phyloP scores from a whole-genome alignment of 2,113 vertebrate species.

The Amazona guildingii region DNA sequence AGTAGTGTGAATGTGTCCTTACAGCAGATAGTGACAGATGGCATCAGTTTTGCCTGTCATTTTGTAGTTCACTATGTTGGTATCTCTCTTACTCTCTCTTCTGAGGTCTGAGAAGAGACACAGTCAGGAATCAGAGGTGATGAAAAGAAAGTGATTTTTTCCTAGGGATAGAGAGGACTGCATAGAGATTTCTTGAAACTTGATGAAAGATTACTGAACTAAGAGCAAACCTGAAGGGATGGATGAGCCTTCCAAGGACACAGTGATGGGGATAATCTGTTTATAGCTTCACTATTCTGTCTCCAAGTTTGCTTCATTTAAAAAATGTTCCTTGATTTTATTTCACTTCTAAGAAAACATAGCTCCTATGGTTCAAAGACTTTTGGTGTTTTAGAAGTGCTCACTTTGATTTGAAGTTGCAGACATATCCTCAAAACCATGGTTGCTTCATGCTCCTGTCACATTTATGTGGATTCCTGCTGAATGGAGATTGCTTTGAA shows the following conservation, averaged over 20 bases:
- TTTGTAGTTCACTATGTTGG: neutral
- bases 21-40: neutral
- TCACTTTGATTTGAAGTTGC: neutral
- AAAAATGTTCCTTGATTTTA: neutral
- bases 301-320: neutral
- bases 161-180: neutral
- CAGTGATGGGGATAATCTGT: neutral
- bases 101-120: neutral
- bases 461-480: neutral
- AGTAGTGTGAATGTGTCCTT: neutral
- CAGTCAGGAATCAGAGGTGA: neutral
- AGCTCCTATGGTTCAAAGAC: neutral
- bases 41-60: neutral
- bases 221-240: neutral
- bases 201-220: neutral
- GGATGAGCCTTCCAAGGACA: neutral
- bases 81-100: neutral
- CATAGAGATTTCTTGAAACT: neutral
- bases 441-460: neutral
- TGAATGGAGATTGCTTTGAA: neutral
- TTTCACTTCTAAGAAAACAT: neutral
- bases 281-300: neutral
- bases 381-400: neutral
- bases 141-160: conserved; percentile 2
- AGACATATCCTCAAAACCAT: neutral